These are phyloP conservation scores for Seladonia tumulorum DNA, from an alignment of 2,888 invertebrate species.

Conservation along the genomic window DNA sequence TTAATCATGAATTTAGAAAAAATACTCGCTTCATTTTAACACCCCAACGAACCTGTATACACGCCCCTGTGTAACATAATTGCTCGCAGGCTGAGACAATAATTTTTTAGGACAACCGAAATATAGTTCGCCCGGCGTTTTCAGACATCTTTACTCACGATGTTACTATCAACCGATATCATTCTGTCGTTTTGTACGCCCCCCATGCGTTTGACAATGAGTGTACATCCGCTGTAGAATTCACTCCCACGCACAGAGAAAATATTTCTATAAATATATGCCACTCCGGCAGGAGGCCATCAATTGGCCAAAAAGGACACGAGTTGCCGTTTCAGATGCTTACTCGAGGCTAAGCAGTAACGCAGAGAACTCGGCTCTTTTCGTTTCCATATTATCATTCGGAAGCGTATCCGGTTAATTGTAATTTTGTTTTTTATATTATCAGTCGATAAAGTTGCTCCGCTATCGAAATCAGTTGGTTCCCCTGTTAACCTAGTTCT, in stretches of 20 bases:
- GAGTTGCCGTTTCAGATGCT: neutral
- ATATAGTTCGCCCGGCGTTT: neutral
- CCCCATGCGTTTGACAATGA: constrained; percentile 53
- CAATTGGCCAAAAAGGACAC: constrained; percentile 18
- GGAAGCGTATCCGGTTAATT: neutral
- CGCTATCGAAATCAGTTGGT: neutral
- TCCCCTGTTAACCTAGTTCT: constrained; percentile 12
- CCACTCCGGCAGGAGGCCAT: constrained; percentile 51
- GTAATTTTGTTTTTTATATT: neutral
- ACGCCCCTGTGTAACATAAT: neutral
- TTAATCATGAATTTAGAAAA: neutral
- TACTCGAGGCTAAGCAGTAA: neutral
- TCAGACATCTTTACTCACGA: constrained; percentile 31
- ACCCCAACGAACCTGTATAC: neutral
- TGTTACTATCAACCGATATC: constrained; percentile 66
- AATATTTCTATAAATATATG: constrained; percentile 69
- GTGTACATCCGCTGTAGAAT: constrained; percentile 64
- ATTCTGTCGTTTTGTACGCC: constrained; percentile 62
- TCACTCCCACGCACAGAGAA: constrained; percentile 65
- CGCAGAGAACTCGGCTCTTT: neutral
- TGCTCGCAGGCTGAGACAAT: neutral
- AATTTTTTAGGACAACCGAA: neutral
- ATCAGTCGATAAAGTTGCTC: neutral
- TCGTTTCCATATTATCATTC: neutral
- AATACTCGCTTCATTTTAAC: neutral